Evolutionary conservation across 2,888 invertebrate species (phyloP), one percentile per base, ranked within the genome.

Genomic region (Drosophila robusta): DNA sequence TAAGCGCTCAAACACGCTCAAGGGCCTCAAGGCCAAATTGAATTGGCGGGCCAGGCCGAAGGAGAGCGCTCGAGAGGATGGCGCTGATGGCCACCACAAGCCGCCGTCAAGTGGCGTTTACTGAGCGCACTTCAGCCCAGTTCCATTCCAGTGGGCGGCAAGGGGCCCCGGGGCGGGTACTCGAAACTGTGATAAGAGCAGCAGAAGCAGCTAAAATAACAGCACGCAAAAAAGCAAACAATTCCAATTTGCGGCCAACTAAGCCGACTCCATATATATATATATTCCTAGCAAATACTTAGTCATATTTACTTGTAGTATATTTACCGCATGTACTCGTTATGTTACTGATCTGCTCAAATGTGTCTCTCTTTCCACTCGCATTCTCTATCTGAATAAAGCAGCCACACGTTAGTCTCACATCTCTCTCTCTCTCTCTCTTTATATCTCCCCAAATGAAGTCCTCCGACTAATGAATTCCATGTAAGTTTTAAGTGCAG

Each of bases 111-210:
- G 70, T 60, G 56, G 47, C 29, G 65, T 70, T 46, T 87, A 77
- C 38, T 81, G 50, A 83, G 50, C 57, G 52, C 65, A 47, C 62
- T 70, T 51, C 55, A 58, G 14, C 26, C 29, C 4, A 12, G 12
- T 32, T 61, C 60, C 60, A 79, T 71, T 83, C 67, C 80, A 67
- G 62, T n/a, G n/a, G n/a, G n/a, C n/a, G n/a, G n/a, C n/a, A 32
- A 11, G 24, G 50, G 39, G 16, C 32, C 46, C 44, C 22, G 44
- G 50, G 36, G 32, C 62, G 54, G 52, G 70, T 52, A 65, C 69
- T 75, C 83, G 65, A 63, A 88, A 83, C 83, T 83, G 83, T 83
- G 83, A 83, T 83, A 83, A 65, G 72, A 87, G 71, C 87, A 71
- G 70, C 75, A 72, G 62, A 63, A 70, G 67, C 62, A 67, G 41